Conservation (phyloP, 2,888 invertebrate genomes). For the Harpalus rufipes region DNA sequence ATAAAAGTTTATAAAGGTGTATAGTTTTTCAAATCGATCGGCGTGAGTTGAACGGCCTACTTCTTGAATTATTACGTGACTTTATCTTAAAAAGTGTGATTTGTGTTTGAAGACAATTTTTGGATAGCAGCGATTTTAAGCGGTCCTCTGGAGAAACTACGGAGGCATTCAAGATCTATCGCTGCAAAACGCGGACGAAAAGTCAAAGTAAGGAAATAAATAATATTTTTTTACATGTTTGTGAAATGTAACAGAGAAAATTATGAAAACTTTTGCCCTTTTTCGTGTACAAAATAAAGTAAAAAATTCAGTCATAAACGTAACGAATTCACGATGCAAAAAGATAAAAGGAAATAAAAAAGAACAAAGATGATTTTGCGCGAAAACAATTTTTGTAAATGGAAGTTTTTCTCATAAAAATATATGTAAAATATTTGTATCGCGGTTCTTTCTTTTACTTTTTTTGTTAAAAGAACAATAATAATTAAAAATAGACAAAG, state of each 20-base stretch:
- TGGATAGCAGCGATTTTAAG: conserved; percentile 64
- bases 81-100: conserved; percentile 56
- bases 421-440: neutral
- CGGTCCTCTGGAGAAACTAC: conserved; percentile 88
- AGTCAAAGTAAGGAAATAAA: conserved; percentile 84
- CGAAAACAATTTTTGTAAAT: conserved; percentile 30
- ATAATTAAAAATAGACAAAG: neutral
- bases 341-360: neutral
- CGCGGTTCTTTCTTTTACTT: neutral
- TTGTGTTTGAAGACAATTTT: conserved; percentile 56
- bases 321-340: conserved; percentile 8
- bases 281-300: neutral
- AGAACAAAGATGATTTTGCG: conserved; percentile 5
- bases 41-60: conserved; percentile 58
- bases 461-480: neutral
- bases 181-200: conserved; percentile 89
- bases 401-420: conserved; percentile 12
- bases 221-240: neutral
- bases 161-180: conserved; percentile 91
- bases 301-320: neutral
- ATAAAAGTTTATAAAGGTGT: conserved; percentile 49
- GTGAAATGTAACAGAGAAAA: neutral
- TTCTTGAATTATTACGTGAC: conserved; percentile 56
- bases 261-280: neutral
- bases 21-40: conserved; percentile 61